These are phyloP conservation scores for Sturnus vulgaris DNA, from an alignment of 2,113 vertebrate species.

Conservation along the genomic window DNA sequence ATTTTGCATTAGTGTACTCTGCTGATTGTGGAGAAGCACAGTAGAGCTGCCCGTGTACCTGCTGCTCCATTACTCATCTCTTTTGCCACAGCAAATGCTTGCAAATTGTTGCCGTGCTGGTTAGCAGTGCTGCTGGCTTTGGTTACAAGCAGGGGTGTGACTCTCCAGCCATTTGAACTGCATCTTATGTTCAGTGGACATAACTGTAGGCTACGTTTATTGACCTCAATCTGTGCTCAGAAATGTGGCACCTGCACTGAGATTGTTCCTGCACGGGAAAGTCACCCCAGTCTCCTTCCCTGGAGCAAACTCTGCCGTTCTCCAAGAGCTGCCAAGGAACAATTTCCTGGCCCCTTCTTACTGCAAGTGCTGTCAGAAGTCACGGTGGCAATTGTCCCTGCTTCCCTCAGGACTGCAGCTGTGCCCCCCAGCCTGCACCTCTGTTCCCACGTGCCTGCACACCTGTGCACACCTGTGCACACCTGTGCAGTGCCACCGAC, in stretches of 20 bases:
- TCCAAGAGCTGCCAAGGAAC: background rate
- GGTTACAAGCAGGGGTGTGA: background rate
- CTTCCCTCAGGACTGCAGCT: background rate
- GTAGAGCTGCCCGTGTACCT: background rate
- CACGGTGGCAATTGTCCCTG: background rate
- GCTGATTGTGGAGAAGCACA: background rate
- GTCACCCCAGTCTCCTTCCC: background rate
- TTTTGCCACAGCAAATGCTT: background rate
- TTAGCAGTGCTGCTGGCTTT: background rate
- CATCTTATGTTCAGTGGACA: background rate
- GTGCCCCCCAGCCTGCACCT: fast-evolving
- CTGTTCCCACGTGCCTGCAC: background rate
- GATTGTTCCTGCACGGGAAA: background rate
- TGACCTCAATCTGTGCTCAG: background rate
- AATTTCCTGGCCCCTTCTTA: background rate
- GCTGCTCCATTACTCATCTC: background rate
- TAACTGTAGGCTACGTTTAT: background rate
- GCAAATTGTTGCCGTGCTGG: background rate
- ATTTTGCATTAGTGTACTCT: background rate
- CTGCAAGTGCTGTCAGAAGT: background rate
- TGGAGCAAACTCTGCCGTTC: background rate
- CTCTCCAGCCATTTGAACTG: background rate
- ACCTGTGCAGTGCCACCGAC: background rate
- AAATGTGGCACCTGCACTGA: background rate
- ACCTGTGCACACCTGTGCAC: background rate